phyloP scores from a whole-genome alignment of 2,888 invertebrate genomes.

The Anthophora plumipes region DNA sequence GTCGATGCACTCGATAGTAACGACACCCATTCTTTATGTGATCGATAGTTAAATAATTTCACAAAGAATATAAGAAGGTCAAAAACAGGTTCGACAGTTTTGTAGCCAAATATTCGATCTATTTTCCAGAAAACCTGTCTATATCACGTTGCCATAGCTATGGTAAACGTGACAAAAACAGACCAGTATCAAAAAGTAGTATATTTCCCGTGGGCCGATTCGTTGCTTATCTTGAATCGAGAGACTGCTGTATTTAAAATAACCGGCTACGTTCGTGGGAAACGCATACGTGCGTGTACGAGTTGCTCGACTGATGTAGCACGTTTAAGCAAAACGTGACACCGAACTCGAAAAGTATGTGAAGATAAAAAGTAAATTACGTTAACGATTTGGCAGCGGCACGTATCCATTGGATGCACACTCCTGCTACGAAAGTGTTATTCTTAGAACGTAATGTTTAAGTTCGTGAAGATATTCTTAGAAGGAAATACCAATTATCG shows the following conservation, averaged over 20 bases:
- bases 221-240: slow-evolving; percentile 28
- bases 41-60: slow-evolving; percentile 47
- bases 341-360: slow-evolving; percentile 54
- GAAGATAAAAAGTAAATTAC: slow-evolving; percentile 65
- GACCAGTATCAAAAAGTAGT: slow-evolving; percentile 32
- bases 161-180: neutral
- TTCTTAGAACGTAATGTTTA: slow-evolving; percentile 42
- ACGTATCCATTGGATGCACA: slow-evolving; percentile 27
- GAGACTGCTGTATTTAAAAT: slow-evolving; percentile 36
- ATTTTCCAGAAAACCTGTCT: neutral
- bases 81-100: slow-evolving; percentile 8
- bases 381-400: slow-evolving; percentile 50
- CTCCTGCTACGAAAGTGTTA: slow-evolving; percentile 23
- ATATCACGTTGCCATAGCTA: neutral
- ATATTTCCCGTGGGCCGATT: slow-evolving; percentile 27
- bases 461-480: slow-evolving; percentile 27
- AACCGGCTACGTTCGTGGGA: slow-evolving; percentile 36
- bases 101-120: neutral
- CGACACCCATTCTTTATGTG: slow-evolving; percentile 14
- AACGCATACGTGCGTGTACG: slow-evolving; percentile 29
- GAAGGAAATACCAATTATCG: slow-evolving; percentile 2
- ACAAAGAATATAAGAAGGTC: neutral
- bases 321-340: slow-evolving; percentile 74
- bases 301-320: slow-evolving; percentile 42
- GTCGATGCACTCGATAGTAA: slow-evolving; percentile 34